Evolutionary conservation across 2,113 vertebrate genomes (phyloP), one percentile per base, ranked within the genome.

Genomic region (Asarcornis scutulata): DNA sequence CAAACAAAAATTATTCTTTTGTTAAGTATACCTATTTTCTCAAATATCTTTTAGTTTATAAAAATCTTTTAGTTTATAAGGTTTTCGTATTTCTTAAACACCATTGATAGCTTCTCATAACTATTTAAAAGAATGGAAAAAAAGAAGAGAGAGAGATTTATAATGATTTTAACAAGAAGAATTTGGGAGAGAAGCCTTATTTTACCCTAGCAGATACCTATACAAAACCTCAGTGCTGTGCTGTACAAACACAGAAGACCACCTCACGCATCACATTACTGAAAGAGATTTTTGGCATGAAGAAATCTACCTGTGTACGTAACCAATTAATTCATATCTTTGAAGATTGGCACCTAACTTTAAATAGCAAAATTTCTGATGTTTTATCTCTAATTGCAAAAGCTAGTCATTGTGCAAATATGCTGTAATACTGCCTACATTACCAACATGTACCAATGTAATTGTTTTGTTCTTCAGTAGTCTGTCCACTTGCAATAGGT

Each of bases 101-200:
- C 6, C 14, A n/a, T 32, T 77, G 46, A 34, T 62, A 42, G 2
- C 71, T 80, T 91, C 31, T 86, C 5, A 40, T 53, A 80, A 32
- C 16, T 34, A 25, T 31, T 27, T 17, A 6, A 38, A 63, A 46
- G 42, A 75, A 36, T 50, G 13, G 13, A 34, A 40, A 10, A 6
- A 2, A 13, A 3, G 2, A 2, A 1, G 7, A 3, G 11, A 5
- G 1, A 21, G 4, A 34, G 14, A 46, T 91, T 89, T 55, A 5
- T 50, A 18, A 21, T 36, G 25, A 44, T 71, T 78, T 85, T 67
- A 32, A 27, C 34, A 34, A 71, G 46, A 34, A n/a, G 13, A 66
- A 64, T 6, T 0, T 76, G 23, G 11, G 27, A 86, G 23, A 55
- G 27, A 5, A 89, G 7, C 38, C 7, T 73, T 92, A 22, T 69